These are phyloP conservation scores for Pseudoatta argentina DNA, from an alignment of 1,140 invertebrate species.

Conservation along the genomic window DNA sequence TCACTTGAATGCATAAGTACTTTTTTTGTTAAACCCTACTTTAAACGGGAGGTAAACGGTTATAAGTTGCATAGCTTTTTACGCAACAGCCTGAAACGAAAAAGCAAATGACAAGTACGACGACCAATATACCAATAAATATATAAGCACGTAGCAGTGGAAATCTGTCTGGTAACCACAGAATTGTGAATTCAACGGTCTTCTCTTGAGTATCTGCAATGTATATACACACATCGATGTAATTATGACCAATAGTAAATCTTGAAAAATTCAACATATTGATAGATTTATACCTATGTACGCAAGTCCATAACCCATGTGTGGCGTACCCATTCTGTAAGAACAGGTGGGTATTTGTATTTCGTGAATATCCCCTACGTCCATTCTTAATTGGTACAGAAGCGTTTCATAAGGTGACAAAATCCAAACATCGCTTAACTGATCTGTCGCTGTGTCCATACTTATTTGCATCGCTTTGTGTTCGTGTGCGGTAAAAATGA, in stretches of 20 bases:
- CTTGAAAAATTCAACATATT: not conserved
- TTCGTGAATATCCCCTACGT: conserved; percentile 90
- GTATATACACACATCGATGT: conserved; percentile 45
- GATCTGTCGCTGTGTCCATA: conserved; percentile 84
- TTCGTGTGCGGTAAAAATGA: conserved; percentile 95
- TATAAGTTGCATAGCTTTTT: conserved; percentile 76
- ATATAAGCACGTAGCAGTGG: conserved; percentile 81
- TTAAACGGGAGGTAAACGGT: conserved; percentile 72
- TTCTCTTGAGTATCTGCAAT: conserved; percentile 85
- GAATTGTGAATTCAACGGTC: conserved; percentile 83
- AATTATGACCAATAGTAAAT: too few relatives aligned
- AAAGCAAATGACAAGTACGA: conserved; percentile 74
- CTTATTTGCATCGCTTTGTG: conserved; percentile 90
- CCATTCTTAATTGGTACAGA: conserved; percentile 85
- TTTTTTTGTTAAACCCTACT: not conserved
- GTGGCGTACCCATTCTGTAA: conserved; percentile 95
- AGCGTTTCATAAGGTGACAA: conserved; percentile 85
- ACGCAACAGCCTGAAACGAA: conserved; percentile 75
- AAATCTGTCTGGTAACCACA: conserved; percentile 86
- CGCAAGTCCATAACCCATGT: conserved; percentile 95
- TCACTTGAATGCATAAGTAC: conserved; percentile 32
- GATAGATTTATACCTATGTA: conserved; percentile 89
- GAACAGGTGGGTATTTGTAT: conserved; percentile 97
- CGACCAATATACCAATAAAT: conserved; percentile 71
- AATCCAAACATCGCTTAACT: conserved; percentile 84